Conservation (phyloP, 2,113 vertebrate species). For the Planiliza haematocheilus region DNA sequence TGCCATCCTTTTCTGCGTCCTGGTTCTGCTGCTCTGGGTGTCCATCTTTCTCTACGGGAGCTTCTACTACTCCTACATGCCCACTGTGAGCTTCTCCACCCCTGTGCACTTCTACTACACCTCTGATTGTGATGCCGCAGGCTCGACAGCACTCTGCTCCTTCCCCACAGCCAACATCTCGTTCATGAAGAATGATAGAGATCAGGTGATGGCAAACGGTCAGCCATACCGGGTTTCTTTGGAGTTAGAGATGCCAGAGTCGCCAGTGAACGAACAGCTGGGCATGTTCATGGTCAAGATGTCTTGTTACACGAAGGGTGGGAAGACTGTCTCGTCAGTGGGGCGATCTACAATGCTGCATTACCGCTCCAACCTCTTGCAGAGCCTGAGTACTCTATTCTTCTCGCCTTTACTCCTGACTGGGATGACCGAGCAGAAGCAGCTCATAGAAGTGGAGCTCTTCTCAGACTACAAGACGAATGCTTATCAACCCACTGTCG, state of each 20-base stretch:
- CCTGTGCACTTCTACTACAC: constrained; percentile 89
- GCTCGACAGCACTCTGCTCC: constrained; percentile 85
- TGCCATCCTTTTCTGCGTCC: constrained; percentile 84
- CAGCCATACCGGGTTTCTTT: constrained; percentile 90
- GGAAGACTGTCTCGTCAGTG: constrained; percentile 83
- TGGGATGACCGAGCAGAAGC: constrained; percentile 90
- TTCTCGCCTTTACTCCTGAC: constrained; percentile 87
- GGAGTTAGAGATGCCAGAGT: constrained; percentile 91
- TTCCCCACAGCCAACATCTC: constrained; percentile 91
- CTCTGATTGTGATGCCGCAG: constrained; percentile 83
- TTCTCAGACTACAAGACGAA: constrained; percentile 88
- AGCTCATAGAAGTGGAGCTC: constrained; percentile 89
- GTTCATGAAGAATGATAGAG: constrained; percentile 85
- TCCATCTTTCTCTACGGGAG: constrained; percentile 93
- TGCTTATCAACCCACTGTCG: constrained; percentile 86
- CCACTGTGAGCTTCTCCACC: constrained; percentile 89
- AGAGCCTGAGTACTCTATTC: constrained; percentile 85
- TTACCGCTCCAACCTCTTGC: constrained; percentile 89
- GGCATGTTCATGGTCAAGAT: constrained; percentile 94
- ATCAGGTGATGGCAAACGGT: constrained; percentile 89
- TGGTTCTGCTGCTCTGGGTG: constrained; percentile 91
- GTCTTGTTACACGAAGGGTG: constrained; percentile 86
- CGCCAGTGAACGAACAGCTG: constrained; percentile 87
- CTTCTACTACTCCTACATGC: constrained; percentile 96
- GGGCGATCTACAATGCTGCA: constrained; percentile 91